Evolutionary conservation across 1,140 invertebrate species (phyloP).

Genomic region (Akabosia matsudoensis): DNA sequence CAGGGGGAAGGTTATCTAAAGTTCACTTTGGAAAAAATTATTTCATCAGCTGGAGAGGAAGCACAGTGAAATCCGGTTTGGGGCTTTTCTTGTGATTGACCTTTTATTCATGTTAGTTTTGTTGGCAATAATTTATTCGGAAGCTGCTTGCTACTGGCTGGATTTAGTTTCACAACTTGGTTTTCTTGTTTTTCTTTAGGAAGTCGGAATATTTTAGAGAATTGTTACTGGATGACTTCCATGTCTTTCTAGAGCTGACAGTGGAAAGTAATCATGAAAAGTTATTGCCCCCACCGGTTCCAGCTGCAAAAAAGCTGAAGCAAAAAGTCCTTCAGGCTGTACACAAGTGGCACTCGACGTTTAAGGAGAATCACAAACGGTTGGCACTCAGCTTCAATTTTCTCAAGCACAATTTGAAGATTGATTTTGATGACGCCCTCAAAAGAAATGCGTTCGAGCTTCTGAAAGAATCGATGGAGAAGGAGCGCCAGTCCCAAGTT

Average conservation of each 20-base stretch:
- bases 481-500: conserved; percentile 24
- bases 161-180: too few relatives aligned
- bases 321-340: conserved; percentile 53
- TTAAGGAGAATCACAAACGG: conserved; percentile 55
- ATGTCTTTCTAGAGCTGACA: conserved; percentile 55
- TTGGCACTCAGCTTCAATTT: conserved; percentile 56
- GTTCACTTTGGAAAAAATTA: conserved; percentile 53
- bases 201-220: conserved; percentile 58
- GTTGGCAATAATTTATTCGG: conserved; percentile 9
- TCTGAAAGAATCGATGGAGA: conserved; percentile 24
- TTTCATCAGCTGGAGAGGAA: conserved; percentile 55
- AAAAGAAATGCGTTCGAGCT: conserved; percentile 42
- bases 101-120: conserved; percentile 55
- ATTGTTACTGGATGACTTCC: conserved; percentile 55
- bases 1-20: conserved; percentile 55
- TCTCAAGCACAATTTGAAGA: conserved; percentile 55
- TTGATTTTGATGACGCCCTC: conserved; percentile 50
- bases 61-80: conserved; percentile 60
- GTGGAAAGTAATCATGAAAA: conserved; percentile 53
- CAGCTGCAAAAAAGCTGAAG: conserved; percentile 55
- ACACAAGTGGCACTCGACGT: conserved; percentile 57
- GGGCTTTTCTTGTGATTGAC: conserved; percentile 57
- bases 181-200: conserved; percentile 44
- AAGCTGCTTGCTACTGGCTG: not conserved
- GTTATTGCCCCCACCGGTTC: conserved; percentile 56